These are phyloP conservation scores for Porites lutea DNA, from an alignment of 64 coral and sea anemone species.

Conservation along the genomic window DNA sequence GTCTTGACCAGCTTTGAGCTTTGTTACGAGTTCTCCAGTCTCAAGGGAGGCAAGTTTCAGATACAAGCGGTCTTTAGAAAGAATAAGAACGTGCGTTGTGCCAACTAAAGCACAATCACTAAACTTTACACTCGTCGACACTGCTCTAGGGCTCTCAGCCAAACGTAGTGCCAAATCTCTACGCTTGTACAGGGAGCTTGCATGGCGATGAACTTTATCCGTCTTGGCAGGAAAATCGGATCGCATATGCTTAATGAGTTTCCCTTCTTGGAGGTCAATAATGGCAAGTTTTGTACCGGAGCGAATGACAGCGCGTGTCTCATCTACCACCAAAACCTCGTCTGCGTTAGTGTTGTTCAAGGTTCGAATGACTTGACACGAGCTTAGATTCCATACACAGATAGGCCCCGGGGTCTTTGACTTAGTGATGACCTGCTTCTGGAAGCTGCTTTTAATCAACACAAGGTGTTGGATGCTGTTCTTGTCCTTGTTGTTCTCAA, in stretches of 20 bases:
- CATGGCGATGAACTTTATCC: slow-evolving; percentile 87
- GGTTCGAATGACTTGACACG: slow-evolving; percentile 89
- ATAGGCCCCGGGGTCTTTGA: slow-evolving; percentile 85
- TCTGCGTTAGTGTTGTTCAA: slow-evolving; percentile 90
- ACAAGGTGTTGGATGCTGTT: slow-evolving; percentile 83
- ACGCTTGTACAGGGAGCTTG: slow-evolving; percentile 99
- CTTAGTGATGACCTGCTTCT: slow-evolving; percentile 94
- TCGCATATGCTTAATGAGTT: slow-evolving; percentile 91
- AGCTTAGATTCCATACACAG: slow-evolving; percentile 95
- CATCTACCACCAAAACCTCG: slow-evolving; percentile 95
- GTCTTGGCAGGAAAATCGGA: slow-evolving; percentile 85
- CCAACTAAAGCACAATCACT: slow-evolving; percentile 94
- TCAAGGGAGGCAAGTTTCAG: slow-evolving; percentile 93
- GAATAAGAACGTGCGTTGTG: slow-evolving; percentile 78
- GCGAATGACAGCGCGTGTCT: slow-evolving; percentile 92
- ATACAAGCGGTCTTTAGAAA: slow-evolving; percentile 90
- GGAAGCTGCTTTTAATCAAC: slow-evolving; percentile 83
- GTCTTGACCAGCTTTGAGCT: slow-evolving; percentile 82
- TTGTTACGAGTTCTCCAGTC: slow-evolving; percentile 81
- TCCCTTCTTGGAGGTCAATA: slow-evolving; percentile 97
- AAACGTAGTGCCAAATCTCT: slow-evolving; percentile 91
- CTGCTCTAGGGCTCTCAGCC: slow-evolving; percentile 84
- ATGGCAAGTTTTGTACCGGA: slow-evolving; percentile 88
- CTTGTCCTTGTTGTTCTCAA: slow-evolving; percentile 89
- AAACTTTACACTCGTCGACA: slow-evolving; percentile 80